These are phyloP conservation scores for Dicranocentrus wangi DNA, from an alignment of 2,888 invertebrate genomes.

Conservation along the genomic window DNA sequence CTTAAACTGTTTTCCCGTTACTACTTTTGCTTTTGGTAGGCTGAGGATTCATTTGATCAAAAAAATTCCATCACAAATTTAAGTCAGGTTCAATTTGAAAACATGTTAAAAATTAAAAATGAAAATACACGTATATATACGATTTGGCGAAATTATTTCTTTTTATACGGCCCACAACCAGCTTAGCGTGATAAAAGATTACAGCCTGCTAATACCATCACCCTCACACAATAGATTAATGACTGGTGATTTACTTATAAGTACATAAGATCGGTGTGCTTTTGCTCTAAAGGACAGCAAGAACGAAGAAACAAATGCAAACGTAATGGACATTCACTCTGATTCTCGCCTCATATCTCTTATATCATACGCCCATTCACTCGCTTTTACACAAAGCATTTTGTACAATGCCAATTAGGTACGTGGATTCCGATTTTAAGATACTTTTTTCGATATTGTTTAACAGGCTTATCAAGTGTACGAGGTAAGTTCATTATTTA, in stretches of 20 bases:
- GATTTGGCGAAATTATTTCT: conserved; percentile 1
- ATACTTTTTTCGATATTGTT: no score
- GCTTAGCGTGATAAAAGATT: not conserved
- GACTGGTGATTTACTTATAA: not conserved
- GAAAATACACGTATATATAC: not conserved
- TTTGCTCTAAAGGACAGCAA: no score
- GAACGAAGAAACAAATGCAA: no score
- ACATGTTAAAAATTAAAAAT: conserved; percentile 23
- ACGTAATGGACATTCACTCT: no score
- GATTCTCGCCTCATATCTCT: no score
- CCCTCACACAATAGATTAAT: not conserved
- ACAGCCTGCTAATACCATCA: conserved; percentile 1
- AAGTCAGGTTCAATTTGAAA: conserved; percentile 23
- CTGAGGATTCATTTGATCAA: not conserved
- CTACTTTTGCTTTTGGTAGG: not conserved
- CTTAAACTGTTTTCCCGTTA: not conserved
- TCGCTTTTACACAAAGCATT: no score
- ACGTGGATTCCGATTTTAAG: no score
- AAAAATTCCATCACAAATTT: conserved; percentile 36
- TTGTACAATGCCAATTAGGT: no score
- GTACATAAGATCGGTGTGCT: no score
- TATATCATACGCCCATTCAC: no score
- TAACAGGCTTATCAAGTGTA: no score
- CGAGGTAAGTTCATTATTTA: no score
- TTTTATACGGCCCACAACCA: not conserved